A percentile compares a stretch with the other conserved stretches of the same genome.
Conservation (phyloP, 2,113 vertebrate species). For the Chascanopsetta lugubris region DNA sequence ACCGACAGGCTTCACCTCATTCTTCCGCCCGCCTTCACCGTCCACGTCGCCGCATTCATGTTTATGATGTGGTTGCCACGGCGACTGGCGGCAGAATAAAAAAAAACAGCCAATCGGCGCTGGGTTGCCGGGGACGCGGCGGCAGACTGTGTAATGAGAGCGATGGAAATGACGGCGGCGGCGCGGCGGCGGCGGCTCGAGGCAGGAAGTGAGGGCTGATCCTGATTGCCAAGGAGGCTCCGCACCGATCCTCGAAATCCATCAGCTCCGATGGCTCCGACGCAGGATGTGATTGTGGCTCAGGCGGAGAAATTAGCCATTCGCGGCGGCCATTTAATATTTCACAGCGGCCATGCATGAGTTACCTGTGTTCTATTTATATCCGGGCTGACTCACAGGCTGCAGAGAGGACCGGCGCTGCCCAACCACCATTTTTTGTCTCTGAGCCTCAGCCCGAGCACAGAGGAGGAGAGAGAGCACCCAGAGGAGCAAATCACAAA, state of each 20-base stretch:
- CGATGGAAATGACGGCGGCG: conserved; percentile 31
- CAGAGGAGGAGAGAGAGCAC: conserved; percentile 33
- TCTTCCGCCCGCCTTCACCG: conserved; percentile 49
- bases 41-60: conserved; percentile 48
- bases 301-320: conserved; percentile 17
- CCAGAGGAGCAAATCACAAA: not conserved
- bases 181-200: conserved; percentile 27
- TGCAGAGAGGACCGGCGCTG: conserved; percentile 29
- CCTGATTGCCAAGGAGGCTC: not conserved
- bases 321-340: conserved; percentile 27
- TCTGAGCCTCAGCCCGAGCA: conserved; percentile 42
- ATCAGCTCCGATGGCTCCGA: conserved; percentile 1
- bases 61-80: conserved; percentile 73
- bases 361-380: conserved; percentile 63
- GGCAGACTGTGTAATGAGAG: conserved; percentile 56
- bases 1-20: conserved; percentile 46
- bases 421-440: conserved; percentile 39
- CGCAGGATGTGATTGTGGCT: not conserved
- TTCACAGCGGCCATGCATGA: conserved; percentile 43
- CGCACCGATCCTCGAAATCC: not conserved
- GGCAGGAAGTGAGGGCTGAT: not conserved
- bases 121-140: conserved; percentile 66
- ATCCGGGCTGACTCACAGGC: conserved; percentile 46
- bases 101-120: conserved; percentile 67
- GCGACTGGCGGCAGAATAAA: conserved; percentile 61